Conservation (phyloP, 2,888 invertebrate genomes). For the Phyllotreta cruciferae region DNA sequence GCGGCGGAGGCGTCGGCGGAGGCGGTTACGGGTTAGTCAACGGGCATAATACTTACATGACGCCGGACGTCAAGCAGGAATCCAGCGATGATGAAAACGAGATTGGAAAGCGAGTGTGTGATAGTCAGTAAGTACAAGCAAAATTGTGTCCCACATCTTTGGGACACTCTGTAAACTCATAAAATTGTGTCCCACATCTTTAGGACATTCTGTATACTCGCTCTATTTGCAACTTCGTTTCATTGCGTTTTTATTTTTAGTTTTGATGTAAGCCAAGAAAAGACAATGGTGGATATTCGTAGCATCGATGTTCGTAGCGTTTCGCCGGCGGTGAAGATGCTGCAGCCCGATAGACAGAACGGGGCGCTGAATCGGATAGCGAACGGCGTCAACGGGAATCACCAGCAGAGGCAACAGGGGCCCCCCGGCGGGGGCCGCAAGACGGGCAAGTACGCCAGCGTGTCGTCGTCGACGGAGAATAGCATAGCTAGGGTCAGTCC, state of each 20-base stretch:
- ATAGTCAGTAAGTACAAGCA: slow-evolving; percentile 53
- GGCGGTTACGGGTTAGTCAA: slow-evolving; percentile 34
- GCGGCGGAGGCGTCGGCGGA: not conserved
- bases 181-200: too few relatives aligned
- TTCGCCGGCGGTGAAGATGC: slow-evolving; percentile 41
- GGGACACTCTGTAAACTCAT: too few relatives aligned
- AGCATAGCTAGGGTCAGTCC: slow-evolving; percentile 57
- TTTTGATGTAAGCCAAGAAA: slow-evolving; percentile 54
- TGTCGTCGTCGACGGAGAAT: slow-evolving; percentile 50
- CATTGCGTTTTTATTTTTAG: slow-evolving; percentile 53
- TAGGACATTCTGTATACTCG: too few relatives aligned
- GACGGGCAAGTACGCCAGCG: slow-evolving; percentile 46
- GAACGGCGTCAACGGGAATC: slow-evolving; percentile 19
- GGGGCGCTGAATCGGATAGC: slow-evolving; percentile 38
- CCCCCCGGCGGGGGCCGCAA: not conserved
- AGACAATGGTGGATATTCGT: slow-evolving; percentile 44
- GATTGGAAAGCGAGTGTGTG: slow-evolving; percentile 54
- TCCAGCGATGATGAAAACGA: slow-evolving; percentile 53
- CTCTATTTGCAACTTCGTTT: too few relatives aligned
- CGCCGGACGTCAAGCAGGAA: slow-evolving; percentile 51
- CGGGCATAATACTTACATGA: slow-evolving; percentile 19
- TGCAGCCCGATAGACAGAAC: slow-evolving; percentile 37
- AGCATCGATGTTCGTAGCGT: slow-evolving; percentile 36
- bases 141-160: too few relatives aligned
- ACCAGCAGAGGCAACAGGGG: slow-evolving; percentile 10